A percentile compares a stretch with the other conserved stretches of the same genome.
Conservation (phyloP, 1,140 invertebrate genomes). For the Vanessa tameamea region DNA sequence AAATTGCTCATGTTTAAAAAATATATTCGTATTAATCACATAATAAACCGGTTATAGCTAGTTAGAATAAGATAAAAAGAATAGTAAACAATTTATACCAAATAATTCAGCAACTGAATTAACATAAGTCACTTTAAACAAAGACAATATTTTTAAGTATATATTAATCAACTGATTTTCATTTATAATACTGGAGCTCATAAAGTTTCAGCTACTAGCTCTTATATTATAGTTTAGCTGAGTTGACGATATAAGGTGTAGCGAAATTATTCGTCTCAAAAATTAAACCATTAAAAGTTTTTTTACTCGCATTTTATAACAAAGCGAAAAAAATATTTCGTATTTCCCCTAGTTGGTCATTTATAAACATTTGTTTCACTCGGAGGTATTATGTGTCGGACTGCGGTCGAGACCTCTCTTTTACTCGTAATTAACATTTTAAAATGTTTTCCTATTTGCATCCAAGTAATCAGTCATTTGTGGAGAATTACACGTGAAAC, state of each 20-base stretch:
- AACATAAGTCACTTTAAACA: too few relatives aligned
- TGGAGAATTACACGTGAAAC: background rate
- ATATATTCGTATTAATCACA: too few relatives aligned
- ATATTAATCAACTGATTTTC: too few relatives aligned
- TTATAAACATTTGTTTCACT: slow-evolving; percentile 15
- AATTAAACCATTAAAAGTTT: background rate
- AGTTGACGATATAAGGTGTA: background rate
- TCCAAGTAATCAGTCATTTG: background rate
- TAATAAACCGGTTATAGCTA: too few relatives aligned
- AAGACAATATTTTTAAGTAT: too few relatives aligned
- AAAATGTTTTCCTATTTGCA: slow-evolving; percentile 3
- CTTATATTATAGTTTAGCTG: too few relatives aligned
- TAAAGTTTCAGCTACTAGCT: too few relatives aligned
- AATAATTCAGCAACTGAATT: too few relatives aligned
- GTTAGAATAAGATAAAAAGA: too few relatives aligned
- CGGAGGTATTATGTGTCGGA: slow-evolving; percentile 16
- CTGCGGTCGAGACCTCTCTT: slow-evolving; percentile 9
- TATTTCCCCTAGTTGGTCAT: slow-evolving; percentile 13
- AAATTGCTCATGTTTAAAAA: too few relatives aligned
- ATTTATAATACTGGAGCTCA: too few relatives aligned
- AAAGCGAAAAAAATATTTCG: slow-evolving; percentile 16
- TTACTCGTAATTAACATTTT: slow-evolving; percentile 14
- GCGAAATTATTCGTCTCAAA: background rate
- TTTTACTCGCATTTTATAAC: background rate
- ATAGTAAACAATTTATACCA: too few relatives aligned